phyloP scores from a whole-genome alignment of 2,113 vertebrate genomes.

The Nerophis ophidion region DNA sequence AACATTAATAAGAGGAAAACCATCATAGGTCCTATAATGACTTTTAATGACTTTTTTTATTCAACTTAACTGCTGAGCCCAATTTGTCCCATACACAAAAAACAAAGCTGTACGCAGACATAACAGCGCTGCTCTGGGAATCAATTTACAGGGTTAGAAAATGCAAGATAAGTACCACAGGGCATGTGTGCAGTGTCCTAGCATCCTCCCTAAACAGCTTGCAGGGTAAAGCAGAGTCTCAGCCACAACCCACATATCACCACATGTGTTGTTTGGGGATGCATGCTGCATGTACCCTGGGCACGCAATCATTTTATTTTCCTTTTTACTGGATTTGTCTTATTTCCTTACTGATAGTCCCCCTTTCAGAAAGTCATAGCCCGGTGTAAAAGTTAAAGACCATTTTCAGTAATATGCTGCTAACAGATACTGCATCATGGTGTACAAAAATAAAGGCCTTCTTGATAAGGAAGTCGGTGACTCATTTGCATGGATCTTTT shows the following conservation, averaged over 20 bases:
- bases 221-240: slow-evolving; percentile 36
- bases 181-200: slow-evolving; percentile 22
- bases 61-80: slow-evolving; percentile 27
- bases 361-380: slow-evolving; percentile 53
- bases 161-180: slow-evolving; percentile 40
- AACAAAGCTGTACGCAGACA: slow-evolving; percentile 20
- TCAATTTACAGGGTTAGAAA: slow-evolving; percentile 36
- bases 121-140: slow-evolving; percentile 37
- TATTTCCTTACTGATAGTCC: slow-evolving; percentile 43
- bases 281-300: slow-evolving; percentile 19
- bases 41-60: no score
- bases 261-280: slow-evolving; percentile 37
- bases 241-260: slow-evolving; percentile 43
- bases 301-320: slow-evolving; percentile 31
- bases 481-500: no score
- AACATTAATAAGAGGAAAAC: no score
- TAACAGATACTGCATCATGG: slow-evolving; percentile 57
- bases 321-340: background rate
- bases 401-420: slow-evolving; percentile 66
- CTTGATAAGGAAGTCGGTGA: slow-evolving; percentile 59
- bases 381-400: slow-evolving; percentile 62
- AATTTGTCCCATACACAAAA: background rate
- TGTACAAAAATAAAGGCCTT: slow-evolving; percentile 48
- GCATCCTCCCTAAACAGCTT: slow-evolving; percentile 41
- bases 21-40: no score